Percentiles rank a stretch among this genome's conserved stretches.
Conservation (phyloP, 2,797 vertebrate species). For the Parambassis ranga region DNA sequence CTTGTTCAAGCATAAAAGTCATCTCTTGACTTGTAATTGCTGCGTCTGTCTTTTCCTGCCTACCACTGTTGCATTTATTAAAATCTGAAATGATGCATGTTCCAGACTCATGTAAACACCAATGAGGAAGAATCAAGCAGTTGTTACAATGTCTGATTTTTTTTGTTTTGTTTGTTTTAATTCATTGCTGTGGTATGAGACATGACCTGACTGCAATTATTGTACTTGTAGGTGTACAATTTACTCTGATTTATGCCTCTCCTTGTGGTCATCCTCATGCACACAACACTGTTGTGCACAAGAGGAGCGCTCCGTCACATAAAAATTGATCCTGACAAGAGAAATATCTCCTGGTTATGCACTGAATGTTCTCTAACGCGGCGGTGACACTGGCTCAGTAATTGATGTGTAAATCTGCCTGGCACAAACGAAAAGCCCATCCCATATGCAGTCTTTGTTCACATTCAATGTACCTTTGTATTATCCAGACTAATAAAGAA, state of each 20-base stretch:
- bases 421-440: constrained; percentile 18
- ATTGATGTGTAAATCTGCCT: constrained; percentile 50
- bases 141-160: no score
- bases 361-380: constrained; percentile 29
- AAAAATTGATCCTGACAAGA: constrained; percentile 58
- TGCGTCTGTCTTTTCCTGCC: constrained; percentile 38
- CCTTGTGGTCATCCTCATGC: constrained; percentile 2
- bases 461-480: constrained; percentile 35
- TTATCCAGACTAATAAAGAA: constrained; percentile 25
- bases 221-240: neutral
- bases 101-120: constrained; percentile 1
- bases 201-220: neutral
- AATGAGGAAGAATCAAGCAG: no score
- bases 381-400: constrained; percentile 34
- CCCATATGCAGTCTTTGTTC: neutral
- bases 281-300: constrained; percentile 19
- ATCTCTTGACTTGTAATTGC: constrained; percentile 59
- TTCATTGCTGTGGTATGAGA: no score
- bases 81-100: constrained; percentile 26
- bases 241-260: constrained; percentile 26
- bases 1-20: constrained; percentile 68
- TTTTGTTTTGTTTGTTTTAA: no score
- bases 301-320: constrained; percentile 35
- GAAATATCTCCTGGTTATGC: constrained; percentile 53
- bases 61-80: constrained; percentile 38